A percentile compares a stretch with the other conserved stretches of the same genome.
Evolutionary conservation across 2,113 vertebrate genomes (phyloP).

Genomic region (Xenopus tropicalis): UCB_Xtro_10.0 CM004445.2:49870001-49870500

Average conservation of each 20-base stretch:
- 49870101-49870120: background rate
- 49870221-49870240: constrained; percentile 66
- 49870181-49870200: constrained; percentile 28
- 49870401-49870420: constrained; percentile 73
- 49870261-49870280: constrained; percentile 66
- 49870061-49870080: too few relatives aligned
- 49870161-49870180: background rate
- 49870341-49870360: constrained; percentile 72
- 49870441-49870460: constrained; percentile 64
- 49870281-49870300: constrained; percentile 63
- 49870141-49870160: background rate
- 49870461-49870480: constrained; percentile 55
- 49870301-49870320: constrained; percentile 63
- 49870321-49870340: constrained; percentile 69
- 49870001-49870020: too few relatives aligned
- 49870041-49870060: too few relatives aligned
- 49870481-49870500: constrained; percentile 15
- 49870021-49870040: too few relatives aligned
- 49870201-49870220: constrained; percentile 48
- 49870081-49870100: too few relatives aligned
- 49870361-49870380: constrained; percentile 74
- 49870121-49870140: background rate
- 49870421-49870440: constrained; percentile 68
- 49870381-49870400: constrained; percentile 70
- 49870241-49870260: constrained; percentile 66